Conservation (phyloP, 2,888 invertebrate species). For the Nomada lathburiana region DNA sequence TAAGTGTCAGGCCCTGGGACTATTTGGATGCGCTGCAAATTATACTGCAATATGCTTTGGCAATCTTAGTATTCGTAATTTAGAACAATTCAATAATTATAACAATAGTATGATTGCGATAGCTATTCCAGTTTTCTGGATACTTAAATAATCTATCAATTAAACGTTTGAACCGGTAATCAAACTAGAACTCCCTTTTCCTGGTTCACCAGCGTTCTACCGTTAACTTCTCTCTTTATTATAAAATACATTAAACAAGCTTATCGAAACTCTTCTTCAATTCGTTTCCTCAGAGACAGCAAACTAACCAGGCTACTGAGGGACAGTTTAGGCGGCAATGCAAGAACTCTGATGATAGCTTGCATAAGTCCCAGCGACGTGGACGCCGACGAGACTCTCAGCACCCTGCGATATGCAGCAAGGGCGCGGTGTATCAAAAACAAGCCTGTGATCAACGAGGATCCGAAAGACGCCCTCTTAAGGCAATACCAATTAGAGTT, state of each 20-base stretch:
- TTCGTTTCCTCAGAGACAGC: conserved; percentile 88
- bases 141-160: too few species aligned
- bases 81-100: too few species aligned
- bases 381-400: conserved; percentile 93
- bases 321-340: conserved; percentile 94
- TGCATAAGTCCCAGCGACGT: conserved; percentile 93
- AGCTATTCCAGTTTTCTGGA: too few species aligned
- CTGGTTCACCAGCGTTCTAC: too few species aligned
- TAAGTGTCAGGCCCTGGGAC: too few species aligned
- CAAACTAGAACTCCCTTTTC: too few species aligned
- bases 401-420: conserved; percentile 93
- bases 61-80: too few species aligned
- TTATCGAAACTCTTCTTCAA: conserved; percentile 74
- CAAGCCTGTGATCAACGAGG: conserved; percentile 93
- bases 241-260: neutral
- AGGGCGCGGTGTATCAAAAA: conserved; percentile 95
- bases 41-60: too few species aligned
- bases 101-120: too few species aligned
- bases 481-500: conserved; percentile 95
- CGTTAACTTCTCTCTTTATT: too few species aligned
- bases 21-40: too few species aligned
- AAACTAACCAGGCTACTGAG: conserved; percentile 92
- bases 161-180: too few species aligned
- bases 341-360: conserved; percentile 95
- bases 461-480: conserved; percentile 94